Conservation (phyloP, 1,140 invertebrate genomes). For the Penaeus indicus region DNA sequence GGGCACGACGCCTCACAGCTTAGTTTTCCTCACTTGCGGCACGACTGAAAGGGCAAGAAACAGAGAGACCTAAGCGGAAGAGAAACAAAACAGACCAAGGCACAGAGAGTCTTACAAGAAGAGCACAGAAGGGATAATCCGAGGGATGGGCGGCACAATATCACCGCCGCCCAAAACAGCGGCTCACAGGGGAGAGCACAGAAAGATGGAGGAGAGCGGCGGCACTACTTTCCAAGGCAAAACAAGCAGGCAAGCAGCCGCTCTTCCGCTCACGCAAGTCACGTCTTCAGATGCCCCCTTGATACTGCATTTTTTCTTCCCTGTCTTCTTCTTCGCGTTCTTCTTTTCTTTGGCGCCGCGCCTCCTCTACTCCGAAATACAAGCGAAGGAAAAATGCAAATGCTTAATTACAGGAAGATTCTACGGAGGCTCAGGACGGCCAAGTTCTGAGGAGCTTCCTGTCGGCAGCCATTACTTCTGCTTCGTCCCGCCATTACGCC, state of each 20-base stretch:
- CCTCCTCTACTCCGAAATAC: neutral
- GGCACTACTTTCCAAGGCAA: too few relatives aligned
- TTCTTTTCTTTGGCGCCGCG: too few relatives aligned
- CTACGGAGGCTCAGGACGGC: neutral
- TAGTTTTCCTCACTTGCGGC: neutral
- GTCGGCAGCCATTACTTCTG: slow-evolving; percentile 12
- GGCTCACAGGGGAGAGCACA: too few relatives aligned
- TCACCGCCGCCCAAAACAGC: too few relatives aligned
- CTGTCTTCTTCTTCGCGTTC: too few relatives aligned
- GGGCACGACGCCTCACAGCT: too few relatives aligned
- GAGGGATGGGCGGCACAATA: neutral
- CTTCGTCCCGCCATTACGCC: neutral
- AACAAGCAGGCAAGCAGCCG: too few relatives aligned
- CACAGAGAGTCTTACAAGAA: too few relatives aligned
- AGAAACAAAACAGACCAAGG: neutral
- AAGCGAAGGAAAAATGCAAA: slow-evolving; percentile 5
- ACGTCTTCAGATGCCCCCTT: too few relatives aligned
- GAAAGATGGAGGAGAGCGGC: too few relatives aligned
- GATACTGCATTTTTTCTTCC: too few relatives aligned
- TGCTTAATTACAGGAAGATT: slow-evolving; percentile 48
- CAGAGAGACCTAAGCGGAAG: neutral
- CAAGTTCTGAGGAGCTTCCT: neutral
- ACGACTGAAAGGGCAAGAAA: neutral
- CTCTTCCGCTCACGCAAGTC: too few relatives aligned
- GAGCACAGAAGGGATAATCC: neutral